Percentiles rank a stretch among this genome's conserved stretches.
These are phyloP conservation scores for Podabrus alpinus DNA, from an alignment of 2,888 invertebrate genomes.

Conservation along the genomic window DNA sequence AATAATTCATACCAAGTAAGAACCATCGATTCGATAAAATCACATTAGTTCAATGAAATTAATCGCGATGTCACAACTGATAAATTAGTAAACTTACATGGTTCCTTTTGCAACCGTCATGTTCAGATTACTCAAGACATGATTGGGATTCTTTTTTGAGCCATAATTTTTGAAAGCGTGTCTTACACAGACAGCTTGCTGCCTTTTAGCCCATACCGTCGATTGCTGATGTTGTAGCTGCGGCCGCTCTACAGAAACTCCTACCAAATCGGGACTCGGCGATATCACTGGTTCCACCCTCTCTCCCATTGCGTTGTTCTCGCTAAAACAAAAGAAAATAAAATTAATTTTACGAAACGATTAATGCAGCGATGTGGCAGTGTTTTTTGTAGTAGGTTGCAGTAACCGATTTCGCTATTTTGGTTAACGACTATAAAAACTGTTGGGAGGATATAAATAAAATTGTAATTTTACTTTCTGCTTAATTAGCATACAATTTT, in stretches of 20 bases:
- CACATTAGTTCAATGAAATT: too few relatives aligned
- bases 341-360: not conserved
- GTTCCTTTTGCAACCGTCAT: conserved; percentile 94
- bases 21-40: too few relatives aligned
- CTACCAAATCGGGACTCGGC: conserved; percentile 53
- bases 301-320: conserved; percentile 53
- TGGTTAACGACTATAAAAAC: not conserved
- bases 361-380: not conserved
- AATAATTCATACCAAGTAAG: too few relatives aligned
- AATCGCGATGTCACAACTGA: too few relatives aligned
- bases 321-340: conserved; percentile 50
- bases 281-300: conserved; percentile 47
- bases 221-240: conserved; percentile 55
- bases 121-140: conserved; percentile 85
- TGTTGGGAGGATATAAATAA: not conserved
- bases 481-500: not conserved
- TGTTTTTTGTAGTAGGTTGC: not conserved
- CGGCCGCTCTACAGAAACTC: conserved; percentile 51
- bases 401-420: not conserved
- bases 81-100: conserved; percentile 71
- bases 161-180: conserved; percentile 91
- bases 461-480: too few relatives aligned
- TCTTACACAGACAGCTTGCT: conserved; percentile 85
- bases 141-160: conserved; percentile 82
- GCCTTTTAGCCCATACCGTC: conserved; percentile 69